Evolutionary conservation across 2,888 invertebrate species (phyloP), one percentile per base, ranked within the genome.

Genomic region (Epicampocera succincta): DNA sequence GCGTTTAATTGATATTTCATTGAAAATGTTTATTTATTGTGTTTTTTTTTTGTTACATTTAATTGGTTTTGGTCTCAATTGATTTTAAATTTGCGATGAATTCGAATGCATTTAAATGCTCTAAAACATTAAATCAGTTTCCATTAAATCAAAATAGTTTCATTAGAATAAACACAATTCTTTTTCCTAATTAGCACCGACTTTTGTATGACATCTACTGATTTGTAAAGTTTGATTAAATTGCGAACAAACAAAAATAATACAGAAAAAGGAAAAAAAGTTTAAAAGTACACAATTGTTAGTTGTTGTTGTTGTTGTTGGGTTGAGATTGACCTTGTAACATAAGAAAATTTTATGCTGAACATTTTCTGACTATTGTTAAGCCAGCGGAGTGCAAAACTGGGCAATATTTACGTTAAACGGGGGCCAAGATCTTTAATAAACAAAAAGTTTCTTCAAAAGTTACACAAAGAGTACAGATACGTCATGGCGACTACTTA

Each of bases 331-430:
- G 61, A 81, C 81, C 81, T 81, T 81, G 81, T 81, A 81, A 66
- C 81, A 77, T 73, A 81, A 81, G 68, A 81, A 72, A 68, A 68
- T 73, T 65, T 61, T 63, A 42, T 63, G 76, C 19, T 81, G 68
- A 61, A 77, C 77, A 81, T 68, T 81, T 81, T 81, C 77, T 50
- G 68, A 63, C 72, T 73, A 81, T 81, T 81, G 81, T 81, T 77
- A 44, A 25, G 56, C 25, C 33, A 15, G 19, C 29, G 40, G 52
- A 25, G 1, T 38, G 2, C 19, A 44, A 13, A 61, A 9, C 66
- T 68, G 58, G 3, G n/a, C 72, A 66, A 54, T 21, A 66, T 54
- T 60, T 29, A 15, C 33, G 2, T 15, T 5, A 3, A 0, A 9
- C 13, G 48, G 12, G 77, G 63, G 63, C 77, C 71, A 44, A n/a